Evolutionary conservation across 35 echinoderm and acorn worm species (phyloP).

Genomic region (Holothuria glaberrima): DNA sequence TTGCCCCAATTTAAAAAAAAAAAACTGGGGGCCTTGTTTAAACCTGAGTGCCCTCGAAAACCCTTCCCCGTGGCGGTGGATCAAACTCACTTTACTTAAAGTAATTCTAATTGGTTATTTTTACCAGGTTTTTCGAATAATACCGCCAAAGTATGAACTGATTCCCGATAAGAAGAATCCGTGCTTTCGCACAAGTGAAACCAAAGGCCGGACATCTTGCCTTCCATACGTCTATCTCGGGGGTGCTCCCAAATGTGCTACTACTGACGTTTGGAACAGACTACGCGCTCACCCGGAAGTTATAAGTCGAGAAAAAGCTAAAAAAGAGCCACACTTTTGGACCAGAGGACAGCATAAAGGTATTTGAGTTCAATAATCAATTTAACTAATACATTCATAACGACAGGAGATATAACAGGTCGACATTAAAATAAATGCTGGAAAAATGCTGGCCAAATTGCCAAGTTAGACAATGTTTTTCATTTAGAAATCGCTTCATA

Average conservation of each 20-base stretch:
- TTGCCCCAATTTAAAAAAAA: no score
- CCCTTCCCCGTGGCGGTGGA: no score
- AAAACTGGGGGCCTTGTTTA: no score
- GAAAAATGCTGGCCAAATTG: not conserved
- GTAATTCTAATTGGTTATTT: no score
- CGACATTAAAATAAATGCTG: not conserved
- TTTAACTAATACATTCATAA: not conserved
- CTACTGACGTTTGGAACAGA: constrained; percentile 16
- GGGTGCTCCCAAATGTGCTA: constrained; percentile 23
- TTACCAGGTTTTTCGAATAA: not conserved
- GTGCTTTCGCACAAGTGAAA: not conserved
- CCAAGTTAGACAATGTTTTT: no score
- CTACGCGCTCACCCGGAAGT: constrained; percentile 5
- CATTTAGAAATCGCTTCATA: no score
- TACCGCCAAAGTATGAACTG: not conserved
- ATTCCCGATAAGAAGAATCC: not conserved
- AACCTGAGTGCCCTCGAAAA: no score
- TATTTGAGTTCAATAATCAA: not conserved
- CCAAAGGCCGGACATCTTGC: not conserved
- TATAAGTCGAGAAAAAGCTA: not conserved
- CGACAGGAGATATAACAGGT: not conserved
- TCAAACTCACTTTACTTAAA: no score
- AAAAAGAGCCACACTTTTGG: constrained; percentile 41
- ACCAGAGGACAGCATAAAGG: not conserved
- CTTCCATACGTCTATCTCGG: constrained; percentile 6